phyloP scores from a whole-genome alignment of 2,797 vertebrate species.

The Ataeniobius toweri region DNA sequence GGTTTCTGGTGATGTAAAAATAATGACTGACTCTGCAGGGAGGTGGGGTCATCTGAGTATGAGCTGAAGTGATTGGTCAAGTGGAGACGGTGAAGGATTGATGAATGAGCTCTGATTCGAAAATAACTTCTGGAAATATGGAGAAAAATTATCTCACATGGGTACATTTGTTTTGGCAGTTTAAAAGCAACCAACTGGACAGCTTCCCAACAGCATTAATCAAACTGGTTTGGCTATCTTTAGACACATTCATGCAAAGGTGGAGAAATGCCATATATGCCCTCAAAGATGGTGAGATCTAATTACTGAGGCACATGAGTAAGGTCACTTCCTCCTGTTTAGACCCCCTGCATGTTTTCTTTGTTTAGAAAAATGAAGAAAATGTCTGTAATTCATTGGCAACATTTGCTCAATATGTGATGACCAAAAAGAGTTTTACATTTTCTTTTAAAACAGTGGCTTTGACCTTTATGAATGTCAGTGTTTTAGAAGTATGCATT shows the following conservation, averaged over 20 bases:
- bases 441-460: background rate
- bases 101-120: conserved; percentile 34
- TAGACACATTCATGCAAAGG: conserved; percentile 30
- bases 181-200: conserved; percentile 19
- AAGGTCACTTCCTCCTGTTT: conserved; percentile 49
- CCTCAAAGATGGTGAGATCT: conserved; percentile 30
- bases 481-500: background rate
- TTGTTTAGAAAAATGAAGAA: background rate
- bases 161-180: conserved; percentile 16
- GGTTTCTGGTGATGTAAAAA: conserved; percentile 57
- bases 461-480: background rate
- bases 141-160: conserved; percentile 20
- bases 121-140: conserved; percentile 28
- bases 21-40: conserved; percentile 39
- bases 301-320: conserved; percentile 44
- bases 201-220: conserved; percentile 32
- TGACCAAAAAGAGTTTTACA: background rate
- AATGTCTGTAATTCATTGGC: background rate
- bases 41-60: conserved; percentile 42
- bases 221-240: conserved; percentile 32
- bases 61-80: conserved; percentile 43
- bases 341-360: conserved; percentile 20
- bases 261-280: conserved; percentile 34
- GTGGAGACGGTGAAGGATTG: conserved; percentile 23
- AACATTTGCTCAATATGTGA: background rate